Conservation (phyloP, 2,113 vertebrate genomes). For the Embiotoca jacksoni region DNA sequence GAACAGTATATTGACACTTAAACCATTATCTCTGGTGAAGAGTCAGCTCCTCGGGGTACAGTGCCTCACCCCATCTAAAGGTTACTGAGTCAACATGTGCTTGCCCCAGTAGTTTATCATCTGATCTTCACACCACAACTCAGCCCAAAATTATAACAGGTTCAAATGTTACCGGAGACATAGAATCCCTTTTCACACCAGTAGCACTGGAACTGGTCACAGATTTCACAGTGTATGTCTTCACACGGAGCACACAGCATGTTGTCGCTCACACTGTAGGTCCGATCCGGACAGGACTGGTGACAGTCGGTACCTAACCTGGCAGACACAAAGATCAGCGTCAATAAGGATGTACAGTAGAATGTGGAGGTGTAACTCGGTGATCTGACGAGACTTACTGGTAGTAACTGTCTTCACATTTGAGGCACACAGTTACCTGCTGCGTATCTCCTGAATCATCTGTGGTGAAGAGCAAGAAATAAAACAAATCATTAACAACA, state of each 20-base stretch:
- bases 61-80: neutral
- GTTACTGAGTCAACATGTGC: neutral
- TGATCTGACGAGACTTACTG: constrained; percentile 64
- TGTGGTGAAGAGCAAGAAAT: constrained; percentile 48
- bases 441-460: constrained; percentile 48
- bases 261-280: constrained; percentile 75
- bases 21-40: neutral
- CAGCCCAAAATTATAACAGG: neutral
- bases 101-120: neutral
- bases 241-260: constrained; percentile 84
- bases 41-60: neutral
- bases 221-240: constrained; percentile 81
- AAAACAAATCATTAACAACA: neutral
- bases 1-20: neutral
- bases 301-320: constrained; percentile 88
- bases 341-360: neutral
- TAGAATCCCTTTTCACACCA: constrained; percentile 88
- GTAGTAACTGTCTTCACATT: constrained; percentile 79
- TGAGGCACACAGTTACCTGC: constrained; percentile 68
- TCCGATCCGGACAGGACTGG: constrained; percentile 87
- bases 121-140: constrained; percentile 6
- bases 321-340: neutral
- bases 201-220: constrained; percentile 86
- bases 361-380: neutral
- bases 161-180: constrained; percentile 81